These are phyloP conservation scores for Archilochus colubris DNA, from an alignment of 2,113 vertebrate species.

Conservation along the genomic window DNA sequence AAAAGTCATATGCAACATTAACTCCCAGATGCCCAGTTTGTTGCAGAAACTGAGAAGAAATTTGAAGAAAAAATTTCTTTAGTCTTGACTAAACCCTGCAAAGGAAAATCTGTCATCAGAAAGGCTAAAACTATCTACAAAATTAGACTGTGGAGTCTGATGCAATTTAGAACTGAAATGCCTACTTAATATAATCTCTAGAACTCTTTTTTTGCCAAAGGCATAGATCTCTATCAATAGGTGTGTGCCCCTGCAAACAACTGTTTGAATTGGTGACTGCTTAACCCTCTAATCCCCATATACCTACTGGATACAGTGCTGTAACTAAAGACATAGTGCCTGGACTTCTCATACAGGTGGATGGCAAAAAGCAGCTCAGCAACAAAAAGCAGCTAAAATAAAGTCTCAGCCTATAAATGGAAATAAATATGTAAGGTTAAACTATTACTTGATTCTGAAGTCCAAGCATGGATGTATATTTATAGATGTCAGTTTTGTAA, in stretches of 20 bases:
- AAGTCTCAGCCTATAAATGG: neutral
- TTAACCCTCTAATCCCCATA: slow-evolving; percentile 5
- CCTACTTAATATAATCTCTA: slow-evolving; percentile 23
- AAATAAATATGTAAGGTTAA: neutral
- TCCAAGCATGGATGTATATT: neutral
- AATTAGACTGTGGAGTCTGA: slow-evolving; percentile 6
- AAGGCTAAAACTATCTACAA: neutral
- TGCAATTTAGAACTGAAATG: slow-evolving; percentile 34
- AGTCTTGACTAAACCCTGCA: neutral
- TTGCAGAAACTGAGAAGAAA: neutral
- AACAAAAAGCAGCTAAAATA: neutral
- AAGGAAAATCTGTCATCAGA: slow-evolving; percentile 20
- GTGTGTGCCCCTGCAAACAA: neutral
- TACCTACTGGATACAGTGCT: neutral
- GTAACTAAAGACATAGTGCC: neutral
- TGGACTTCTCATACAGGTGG: neutral
- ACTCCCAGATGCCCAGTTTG: neutral
- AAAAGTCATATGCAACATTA: neutral
- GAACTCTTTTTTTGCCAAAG: slow-evolving; percentile 27
- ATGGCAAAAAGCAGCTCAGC: neutral
- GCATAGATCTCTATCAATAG: slow-evolving; percentile 49
- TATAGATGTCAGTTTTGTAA: neutral
- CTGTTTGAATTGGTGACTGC: neutral
- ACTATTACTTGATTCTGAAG: neutral
- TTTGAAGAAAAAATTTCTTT: neutral